phyloP scores from a whole-genome alignment of 2,113 vertebrate genomes.

The Bettongia penicillata region DNA sequence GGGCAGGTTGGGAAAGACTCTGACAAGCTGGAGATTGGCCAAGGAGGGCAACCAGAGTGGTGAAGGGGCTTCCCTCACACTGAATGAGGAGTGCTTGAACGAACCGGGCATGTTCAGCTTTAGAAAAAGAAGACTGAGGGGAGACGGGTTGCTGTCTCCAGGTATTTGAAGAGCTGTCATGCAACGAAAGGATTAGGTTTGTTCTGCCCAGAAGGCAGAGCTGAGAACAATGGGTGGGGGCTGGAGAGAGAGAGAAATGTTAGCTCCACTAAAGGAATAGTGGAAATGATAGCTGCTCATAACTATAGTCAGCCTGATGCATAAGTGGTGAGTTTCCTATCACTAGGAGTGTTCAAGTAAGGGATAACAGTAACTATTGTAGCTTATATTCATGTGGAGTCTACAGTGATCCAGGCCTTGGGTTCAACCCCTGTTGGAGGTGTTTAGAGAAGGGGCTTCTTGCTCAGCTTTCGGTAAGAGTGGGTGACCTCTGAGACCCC shows the following conservation, averaged over 20 bases:
- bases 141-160: background rate
- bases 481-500: background rate
- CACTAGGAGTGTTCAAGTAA: background rate
- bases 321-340: background rate
- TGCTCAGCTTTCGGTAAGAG: no score
- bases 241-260: background rate
- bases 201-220: background rate
- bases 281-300: background rate
- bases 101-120: background rate
- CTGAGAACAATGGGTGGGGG: background rate
- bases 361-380: fast-evolving
- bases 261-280: background rate
- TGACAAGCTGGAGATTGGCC: background rate
- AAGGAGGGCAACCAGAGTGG: background rate
- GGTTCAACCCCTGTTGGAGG: background rate
- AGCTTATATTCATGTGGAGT: background rate
- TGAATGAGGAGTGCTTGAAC: background rate
- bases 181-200: background rate
- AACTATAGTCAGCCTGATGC: background rate
- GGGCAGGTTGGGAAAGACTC: background rate
- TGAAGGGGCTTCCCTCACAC: background rate
- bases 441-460: no score
- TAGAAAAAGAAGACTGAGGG: background rate
- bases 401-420: background rate
- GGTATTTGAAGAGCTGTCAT: background rate